Percentiles rank a stretch among this genome's conserved stretches.
phyloP scores from a whole-genome alignment of 2,113 vertebrate species.

The Eolophus roseicapilla region DNA sequence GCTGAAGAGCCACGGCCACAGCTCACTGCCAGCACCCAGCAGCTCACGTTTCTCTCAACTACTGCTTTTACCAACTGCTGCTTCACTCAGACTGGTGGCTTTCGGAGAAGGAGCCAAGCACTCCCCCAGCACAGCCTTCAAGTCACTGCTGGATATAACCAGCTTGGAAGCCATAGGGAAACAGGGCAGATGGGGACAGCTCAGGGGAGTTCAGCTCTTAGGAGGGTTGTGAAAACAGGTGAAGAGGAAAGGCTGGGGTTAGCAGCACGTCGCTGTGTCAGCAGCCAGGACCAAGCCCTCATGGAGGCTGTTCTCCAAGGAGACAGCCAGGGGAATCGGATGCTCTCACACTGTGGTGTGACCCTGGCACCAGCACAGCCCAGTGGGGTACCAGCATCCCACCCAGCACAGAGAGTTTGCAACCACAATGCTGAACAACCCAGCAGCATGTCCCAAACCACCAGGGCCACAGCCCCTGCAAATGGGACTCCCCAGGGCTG shows the following conservation, averaged over 20 bases:
- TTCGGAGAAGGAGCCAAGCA: not conserved
- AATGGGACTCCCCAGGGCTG: accelerated
- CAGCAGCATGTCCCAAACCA: accelerated
- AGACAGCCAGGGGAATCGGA: accelerated
- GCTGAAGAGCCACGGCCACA: not conserved
- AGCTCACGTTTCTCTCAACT: not conserved
- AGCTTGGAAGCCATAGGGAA: not conserved
- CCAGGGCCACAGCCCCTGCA: not conserved
- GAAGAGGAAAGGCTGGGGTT: not conserved
- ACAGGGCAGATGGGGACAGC: not conserved
- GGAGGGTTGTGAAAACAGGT: not conserved
- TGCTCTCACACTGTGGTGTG: not conserved
- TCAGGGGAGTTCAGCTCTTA: not conserved
- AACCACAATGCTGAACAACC: not conserved
- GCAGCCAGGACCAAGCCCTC: not conserved
- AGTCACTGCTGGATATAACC: not conserved
- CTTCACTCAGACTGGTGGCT: not conserved
- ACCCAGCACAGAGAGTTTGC: accelerated
- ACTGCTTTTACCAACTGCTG: not conserved
- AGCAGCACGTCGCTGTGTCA: not conserved
- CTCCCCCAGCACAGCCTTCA: not conserved
- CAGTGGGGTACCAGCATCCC: not conserved
- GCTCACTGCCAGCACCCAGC: not conserved
- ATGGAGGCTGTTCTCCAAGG: not conserved
- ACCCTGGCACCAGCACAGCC: not conserved